phyloP scores from a whole-genome alignment of 1,140 invertebrate species.

The Ooceraea biroi region DNA sequence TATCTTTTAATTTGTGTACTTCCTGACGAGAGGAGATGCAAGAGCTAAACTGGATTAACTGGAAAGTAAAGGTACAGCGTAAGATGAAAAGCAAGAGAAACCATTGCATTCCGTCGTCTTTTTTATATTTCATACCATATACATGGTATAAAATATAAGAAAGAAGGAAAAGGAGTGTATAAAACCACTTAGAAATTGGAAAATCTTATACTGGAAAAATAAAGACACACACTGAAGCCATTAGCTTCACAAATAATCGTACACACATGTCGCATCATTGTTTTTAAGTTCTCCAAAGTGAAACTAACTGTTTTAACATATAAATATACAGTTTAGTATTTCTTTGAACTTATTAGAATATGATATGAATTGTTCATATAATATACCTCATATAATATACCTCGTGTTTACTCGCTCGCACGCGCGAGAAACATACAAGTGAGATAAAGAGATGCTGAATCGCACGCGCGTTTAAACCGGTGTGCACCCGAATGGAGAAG shows the following conservation, averaged over 20 bases:
- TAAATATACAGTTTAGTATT: conserved; percentile 3
- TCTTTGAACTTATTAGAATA: not conserved
- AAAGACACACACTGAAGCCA: no score
- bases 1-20: conserved; percentile 45
- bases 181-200: no score
- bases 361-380: not conserved
- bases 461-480: conserved; percentile 37
- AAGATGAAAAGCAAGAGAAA: conserved; percentile 11
- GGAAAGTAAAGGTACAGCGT: not conserved
- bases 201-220: no score
- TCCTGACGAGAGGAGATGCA: conserved; percentile 15
- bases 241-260: no score
- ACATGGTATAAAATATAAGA: not conserved
- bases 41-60: conserved; percentile 44
- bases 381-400: not conserved
- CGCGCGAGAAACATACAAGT: conserved; percentile 8
- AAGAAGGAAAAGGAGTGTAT: not conserved
- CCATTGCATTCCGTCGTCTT: not conserved
- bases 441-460: conserved; percentile 48
- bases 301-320: no score
- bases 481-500: conserved; percentile 36
- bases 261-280: no score
- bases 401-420: conserved; percentile 32
- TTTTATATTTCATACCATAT: no score
- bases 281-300: not conserved